Conservation (phyloP, 2,797 vertebrate genomes). For the Sternarchorhynchus goeldii region DNA sequence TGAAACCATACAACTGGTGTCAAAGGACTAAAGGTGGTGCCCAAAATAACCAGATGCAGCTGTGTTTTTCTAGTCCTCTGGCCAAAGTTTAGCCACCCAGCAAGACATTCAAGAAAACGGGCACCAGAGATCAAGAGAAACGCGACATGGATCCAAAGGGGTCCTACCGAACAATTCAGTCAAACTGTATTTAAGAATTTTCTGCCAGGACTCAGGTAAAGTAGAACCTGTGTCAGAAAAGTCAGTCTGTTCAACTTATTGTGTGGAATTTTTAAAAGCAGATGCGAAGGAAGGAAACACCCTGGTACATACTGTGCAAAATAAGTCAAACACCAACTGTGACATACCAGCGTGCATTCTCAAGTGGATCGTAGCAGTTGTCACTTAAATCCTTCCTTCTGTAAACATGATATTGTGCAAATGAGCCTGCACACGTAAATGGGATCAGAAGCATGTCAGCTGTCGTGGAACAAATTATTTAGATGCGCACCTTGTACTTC, state of each 20-base stretch:
- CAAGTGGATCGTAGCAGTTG: neutral
- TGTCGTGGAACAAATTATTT: constrained; percentile 19
- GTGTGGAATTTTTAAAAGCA: no score
- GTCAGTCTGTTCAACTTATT: no score
- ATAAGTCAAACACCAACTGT: constrained; percentile 15
- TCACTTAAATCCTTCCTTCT: constrained; percentile 14
- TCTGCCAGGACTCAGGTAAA: no score
- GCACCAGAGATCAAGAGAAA: neutral
- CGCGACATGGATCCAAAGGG: neutral
- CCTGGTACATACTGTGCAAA: neutral
- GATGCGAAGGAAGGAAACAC: no score
- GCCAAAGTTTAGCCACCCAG: neutral
- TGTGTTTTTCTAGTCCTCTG: neutral
- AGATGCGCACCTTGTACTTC: no score
- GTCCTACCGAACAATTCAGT: neutral
- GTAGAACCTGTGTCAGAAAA: no score
- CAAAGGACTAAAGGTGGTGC: constrained; percentile 8
- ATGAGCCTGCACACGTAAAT: constrained; percentile 17
- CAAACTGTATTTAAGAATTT: neutral
- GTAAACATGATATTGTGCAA: constrained; percentile 29
- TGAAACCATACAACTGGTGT: constrained; percentile 4
- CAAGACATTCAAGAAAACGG: neutral
- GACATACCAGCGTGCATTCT: neutral
- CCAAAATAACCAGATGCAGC: constrained; percentile 28
- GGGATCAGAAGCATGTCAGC: constrained; percentile 4